Evolutionary conservation across 2,113 vertebrate genomes (phyloP).

Genomic region (Brachypodius melanocephalos): DNA sequence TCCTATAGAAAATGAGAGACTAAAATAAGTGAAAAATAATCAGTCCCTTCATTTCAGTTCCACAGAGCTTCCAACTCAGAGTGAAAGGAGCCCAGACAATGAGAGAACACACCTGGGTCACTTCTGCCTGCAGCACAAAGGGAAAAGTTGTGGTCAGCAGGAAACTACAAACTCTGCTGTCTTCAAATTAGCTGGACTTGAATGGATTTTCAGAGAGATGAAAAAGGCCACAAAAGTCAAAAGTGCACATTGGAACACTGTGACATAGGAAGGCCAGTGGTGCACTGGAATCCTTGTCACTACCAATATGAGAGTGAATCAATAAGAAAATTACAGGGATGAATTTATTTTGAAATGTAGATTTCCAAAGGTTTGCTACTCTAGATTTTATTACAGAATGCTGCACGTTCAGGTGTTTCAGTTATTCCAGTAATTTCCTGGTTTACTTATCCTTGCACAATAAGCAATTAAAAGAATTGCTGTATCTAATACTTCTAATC

Average conservation of each 20-base stretch:
- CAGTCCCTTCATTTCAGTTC: neutral
- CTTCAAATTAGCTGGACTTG: neutral
- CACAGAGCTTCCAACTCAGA: neutral
- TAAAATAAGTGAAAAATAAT: neutral
- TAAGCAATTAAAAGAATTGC: neutral
- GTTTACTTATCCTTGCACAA: neutral
- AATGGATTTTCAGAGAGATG: neutral
- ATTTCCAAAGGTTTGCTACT: neutral
- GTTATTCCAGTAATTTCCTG: neutral
- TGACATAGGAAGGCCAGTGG: neutral
- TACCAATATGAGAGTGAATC: neutral
- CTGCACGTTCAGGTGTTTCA: neutral
- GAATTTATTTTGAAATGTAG: neutral
- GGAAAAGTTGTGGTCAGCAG: neutral
- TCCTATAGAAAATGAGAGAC: neutral
- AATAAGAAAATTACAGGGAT: neutral
- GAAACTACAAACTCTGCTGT: neutral
- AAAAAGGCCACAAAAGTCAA: neutral
- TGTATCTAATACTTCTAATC: neutral
- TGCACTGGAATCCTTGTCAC: neutral
- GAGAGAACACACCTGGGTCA: neutral
- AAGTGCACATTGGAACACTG: neutral
- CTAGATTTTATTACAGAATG: neutral
- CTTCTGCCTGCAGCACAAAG: neutral
- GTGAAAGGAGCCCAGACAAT: neutral